Evolutionary conservation across 2,888 invertebrate genomes (phyloP), one percentile per base, ranked within the genome.

Genomic region (Nycteola revayana): DNA sequence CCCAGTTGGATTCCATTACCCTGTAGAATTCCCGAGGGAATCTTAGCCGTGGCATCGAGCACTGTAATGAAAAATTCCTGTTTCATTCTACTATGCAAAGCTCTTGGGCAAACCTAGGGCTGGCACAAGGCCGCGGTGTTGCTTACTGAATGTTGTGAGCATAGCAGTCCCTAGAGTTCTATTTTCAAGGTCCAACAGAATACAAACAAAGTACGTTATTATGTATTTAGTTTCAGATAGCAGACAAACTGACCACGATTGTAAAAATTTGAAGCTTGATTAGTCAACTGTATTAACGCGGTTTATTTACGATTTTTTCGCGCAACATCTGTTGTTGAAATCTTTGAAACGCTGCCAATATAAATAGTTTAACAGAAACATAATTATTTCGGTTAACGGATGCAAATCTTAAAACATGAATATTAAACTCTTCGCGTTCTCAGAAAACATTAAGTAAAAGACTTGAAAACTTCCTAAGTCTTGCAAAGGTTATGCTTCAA

Each of bases 1-100:
- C 93, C 93, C 9, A 93, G 77, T 69, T 93, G 93, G 67, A 93
- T 93, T 28, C 92, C 90, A 68, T 93, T 93, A 47, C 93, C 93
- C 57, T 92, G 92, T 25, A 94, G 80, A 32, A 93, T 67, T 27
- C 93, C 92, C 56, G 93, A 91, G 57, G 93, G 91, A 32, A 93
- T 89, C 70, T 93, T 93, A n/a, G 92, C 93, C 18, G 92, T 91
- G 17, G 93, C 90, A 72, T 93, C 93, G 62, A 93, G 81, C 93
- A 94, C 93, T 93, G 82, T 65, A 90, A 83, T 76, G 58, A 75
- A 78, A 70, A 80, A 75, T 68, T 70, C 48, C 58, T 54, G 48
- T 70, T 61, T 59, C 43, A 57, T 66, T 66, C 43, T 67, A 63
- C 53, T 50, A 60, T 49, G 50, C 33, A 38, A 47, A 42, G 66